Evolutionary conservation across 2,888 invertebrate species (phyloP).

Genomic region (Lasioglossum villosulum): DNA sequence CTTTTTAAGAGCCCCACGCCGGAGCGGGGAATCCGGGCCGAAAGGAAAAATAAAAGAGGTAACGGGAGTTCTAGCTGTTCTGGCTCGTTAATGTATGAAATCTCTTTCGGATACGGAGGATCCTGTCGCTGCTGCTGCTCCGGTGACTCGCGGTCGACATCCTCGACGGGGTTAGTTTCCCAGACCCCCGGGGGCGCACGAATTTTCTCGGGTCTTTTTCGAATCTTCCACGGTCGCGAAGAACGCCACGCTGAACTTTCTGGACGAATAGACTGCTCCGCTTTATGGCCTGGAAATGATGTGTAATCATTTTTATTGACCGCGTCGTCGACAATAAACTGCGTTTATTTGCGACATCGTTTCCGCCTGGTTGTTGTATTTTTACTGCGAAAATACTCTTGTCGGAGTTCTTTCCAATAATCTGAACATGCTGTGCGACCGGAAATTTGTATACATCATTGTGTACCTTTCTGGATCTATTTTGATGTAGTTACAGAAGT

Average conservation of each 20-base stretch:
- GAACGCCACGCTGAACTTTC: neutral
- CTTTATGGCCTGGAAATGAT: neutral
- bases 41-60: slow-evolving; percentile 49
- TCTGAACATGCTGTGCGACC: neutral
- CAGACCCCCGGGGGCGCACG: neutral
- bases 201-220: neutral
- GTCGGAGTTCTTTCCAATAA: neutral
- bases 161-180: neutral
- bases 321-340: neutral
- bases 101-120: slow-evolving; percentile 30
- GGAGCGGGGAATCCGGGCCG: slow-evolving; percentile 54
- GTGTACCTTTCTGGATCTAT: neutral
- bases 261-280: neutral
- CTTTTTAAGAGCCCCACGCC: slow-evolving; percentile 67
- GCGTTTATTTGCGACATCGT: neutral
- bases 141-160: slow-evolving; percentile 5
- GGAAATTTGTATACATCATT: neutral
- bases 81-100: slow-evolving; percentile 53
- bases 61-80: slow-evolving; percentile 29
- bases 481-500: fast-evolving
- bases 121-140: neutral
- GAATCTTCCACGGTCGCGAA: neutral
- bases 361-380: neutral
- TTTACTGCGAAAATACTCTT: too few relatives aligned
- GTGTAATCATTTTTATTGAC: neutral